Evolutionary conservation across 1,140 invertebrate genomes (phyloP).

Genomic region (Pristionchus pacificus): DNA sequence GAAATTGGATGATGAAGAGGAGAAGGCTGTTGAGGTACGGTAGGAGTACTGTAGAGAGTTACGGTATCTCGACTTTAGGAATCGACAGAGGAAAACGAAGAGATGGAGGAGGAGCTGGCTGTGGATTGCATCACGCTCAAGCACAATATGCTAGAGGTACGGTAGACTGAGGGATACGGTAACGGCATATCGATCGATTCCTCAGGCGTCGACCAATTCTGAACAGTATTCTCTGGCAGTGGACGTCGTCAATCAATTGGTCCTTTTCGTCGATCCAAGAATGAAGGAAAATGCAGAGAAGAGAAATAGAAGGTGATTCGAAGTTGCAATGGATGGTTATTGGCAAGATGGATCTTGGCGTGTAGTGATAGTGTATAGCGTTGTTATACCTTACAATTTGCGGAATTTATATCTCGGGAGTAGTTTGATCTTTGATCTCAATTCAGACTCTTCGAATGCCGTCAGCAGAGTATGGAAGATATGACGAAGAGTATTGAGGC

Average conservation of each 20-base stretch:
- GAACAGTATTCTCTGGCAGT: conserved; percentile 61
- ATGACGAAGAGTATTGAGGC: conserved; percentile 67
- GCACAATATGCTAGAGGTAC: conserved; percentile 95
- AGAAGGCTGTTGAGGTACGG: conserved; percentile 48
- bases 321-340: neutral
- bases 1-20: conserved; percentile 68
- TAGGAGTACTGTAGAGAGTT: neutral
- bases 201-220: conserved; percentile 67
- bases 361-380: too few relatives aligned
- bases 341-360: neutral
- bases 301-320: conserved; percentile 30
- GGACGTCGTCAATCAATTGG: conserved; percentile 91
- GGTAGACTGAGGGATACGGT: conserved; percentile 62
- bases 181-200: neutral
- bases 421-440: neutral
- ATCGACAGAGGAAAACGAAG: conserved; percentile 29
- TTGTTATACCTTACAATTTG: too few relatives aligned
- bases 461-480: conserved; percentile 75
- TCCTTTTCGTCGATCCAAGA: conserved; percentile 91
- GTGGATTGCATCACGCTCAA: conserved; percentile 95
- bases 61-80: neutral
- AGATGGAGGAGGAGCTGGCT: conserved; percentile 53
- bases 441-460: conserved; percentile 75
- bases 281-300: conserved; percentile 72
- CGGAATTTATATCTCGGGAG: neutral